Evolutionary conservation across 2,797 vertebrate species (phyloP).

Genomic region (Loris lydekkerianus): DNA sequence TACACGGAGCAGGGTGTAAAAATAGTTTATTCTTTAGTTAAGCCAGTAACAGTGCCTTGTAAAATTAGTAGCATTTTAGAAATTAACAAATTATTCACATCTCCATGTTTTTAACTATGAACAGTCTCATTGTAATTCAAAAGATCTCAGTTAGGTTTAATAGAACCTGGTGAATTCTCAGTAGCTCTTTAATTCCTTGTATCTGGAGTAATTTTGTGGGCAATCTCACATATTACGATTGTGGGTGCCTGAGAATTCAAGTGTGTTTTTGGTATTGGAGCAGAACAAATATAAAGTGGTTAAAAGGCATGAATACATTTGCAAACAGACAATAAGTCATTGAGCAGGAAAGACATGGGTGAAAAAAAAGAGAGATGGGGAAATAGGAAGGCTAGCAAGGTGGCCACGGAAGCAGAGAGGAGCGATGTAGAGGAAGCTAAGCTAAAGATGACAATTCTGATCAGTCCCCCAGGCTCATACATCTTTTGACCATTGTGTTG

Average conservation of each 20-base stretch:
- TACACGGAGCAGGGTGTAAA: neutral
- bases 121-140: conserved; percentile 70
- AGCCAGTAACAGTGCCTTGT: neutral
- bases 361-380: neutral
- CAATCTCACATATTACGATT: conserved; percentile 53
- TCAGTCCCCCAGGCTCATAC: neutral
- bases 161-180: conserved; percentile 70
- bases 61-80: conserved; percentile 51
- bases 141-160: conserved; percentile 72
- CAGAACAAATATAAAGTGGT: conserved; percentile 72
- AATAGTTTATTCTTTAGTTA: neutral
- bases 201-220: conserved; percentile 78
- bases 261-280: conserved; percentile 50
- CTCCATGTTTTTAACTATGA: conserved; percentile 42
- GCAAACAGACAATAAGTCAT: neutral
- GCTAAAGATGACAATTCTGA: neutral
- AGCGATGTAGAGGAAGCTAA: no score
- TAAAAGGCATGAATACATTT: conserved; percentile 63
- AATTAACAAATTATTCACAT: conserved; percentile 49
- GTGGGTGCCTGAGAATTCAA: conserved; percentile 66
- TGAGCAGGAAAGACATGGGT: neutral
- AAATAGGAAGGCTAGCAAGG: neutral
- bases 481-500: neutral
- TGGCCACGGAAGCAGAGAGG: neutral
- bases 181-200: conserved; percentile 74